Base-by-base conservation (phyloP, 2,113 vertebrate species). In the Pyxicephalus adspersus region DNA sequence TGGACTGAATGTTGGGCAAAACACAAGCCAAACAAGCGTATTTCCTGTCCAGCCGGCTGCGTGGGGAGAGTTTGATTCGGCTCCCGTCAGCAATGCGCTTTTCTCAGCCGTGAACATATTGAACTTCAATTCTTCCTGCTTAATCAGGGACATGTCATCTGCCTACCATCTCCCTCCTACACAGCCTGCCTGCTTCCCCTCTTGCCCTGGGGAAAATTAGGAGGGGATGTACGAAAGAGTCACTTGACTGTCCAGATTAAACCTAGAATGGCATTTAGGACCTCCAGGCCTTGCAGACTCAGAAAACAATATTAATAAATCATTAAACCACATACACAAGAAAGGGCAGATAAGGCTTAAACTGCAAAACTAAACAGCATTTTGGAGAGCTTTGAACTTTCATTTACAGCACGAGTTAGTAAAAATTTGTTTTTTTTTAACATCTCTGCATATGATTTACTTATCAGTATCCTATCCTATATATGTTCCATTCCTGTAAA, bases 31-130 rank as follows among this genome's bases (percentile, higher is more conserved):
- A 81, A 73, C 52, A 60, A 72, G 28, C 8, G 68, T 11, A 55
- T 81, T 81, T 81, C 79, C 79, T 81, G 79, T 73, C 79, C 79
- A 81, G 68, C 68, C 79, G 79, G 79, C 79, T 81, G 79, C 79
- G 79, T 81, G 51, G 79, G 79, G 79, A 55, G 79, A 73, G 45
- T 64, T 73, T 81, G 79, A 55, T 64, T 50, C 79, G 28, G 58
- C 68, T 81, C 68, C 78, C 60, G n/a, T 81, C 60, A 81, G 54
- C 29, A 50, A 45, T 80, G 79, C n/a, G 68, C 79, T 73, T 81
- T 81, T 73, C 68, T 54, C 79, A 81, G 79, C 60, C 79, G 28
- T 73, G 79, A 81, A 73, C 79, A 81, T 81, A 81, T 81, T 81
- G 79, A 73, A 68, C 61, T 73, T 60, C 67, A 51, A 73, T 81